These are phyloP conservation scores for Microtus ochrogaster DNA, from an alignment of 2,113 vertebrate species.

Conservation along the genomic window DNA sequence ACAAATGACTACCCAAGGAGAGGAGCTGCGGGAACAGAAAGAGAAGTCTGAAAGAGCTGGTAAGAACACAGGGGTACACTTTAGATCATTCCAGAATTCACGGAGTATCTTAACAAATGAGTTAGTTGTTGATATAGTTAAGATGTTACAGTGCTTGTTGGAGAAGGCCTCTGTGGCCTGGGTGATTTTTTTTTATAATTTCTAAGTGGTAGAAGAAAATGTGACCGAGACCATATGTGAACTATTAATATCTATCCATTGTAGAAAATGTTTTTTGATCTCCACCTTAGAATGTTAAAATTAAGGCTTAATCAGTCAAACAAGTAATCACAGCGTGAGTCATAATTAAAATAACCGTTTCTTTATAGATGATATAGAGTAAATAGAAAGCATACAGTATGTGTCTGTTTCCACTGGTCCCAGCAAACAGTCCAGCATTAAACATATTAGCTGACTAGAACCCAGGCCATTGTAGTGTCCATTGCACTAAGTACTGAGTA, in stretches of 20 bases:
- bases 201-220: not conserved
- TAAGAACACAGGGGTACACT: slow-evolving; percentile 82
- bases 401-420: not conserved
- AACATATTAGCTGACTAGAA: not conserved
- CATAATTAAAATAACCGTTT: not conserved
- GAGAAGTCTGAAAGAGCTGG: slow-evolving; percentile 97
- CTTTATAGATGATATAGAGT: not conserved
- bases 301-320: not conserved
- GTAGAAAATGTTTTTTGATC: slow-evolving; percentile 24
- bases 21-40: slow-evolving; percentile 94
- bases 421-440: not conserved
- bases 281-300: slow-evolving; percentile 5
- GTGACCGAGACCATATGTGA: not conserved
- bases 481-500: not conserved
- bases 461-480: not conserved
- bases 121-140: not conserved
- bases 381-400: not conserved
- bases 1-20: slow-evolving; percentile 89
- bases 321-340: not conserved
- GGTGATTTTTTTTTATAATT: not conserved
- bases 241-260: not conserved
- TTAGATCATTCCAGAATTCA: slow-evolving; percentile 35
- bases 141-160: not conserved
- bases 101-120: not conserved
- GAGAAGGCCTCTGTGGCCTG: not conserved